Evolutionary conservation across 1,140 invertebrate species (phyloP).

Genomic region (Plectrocnemia conspersa): DNA sequence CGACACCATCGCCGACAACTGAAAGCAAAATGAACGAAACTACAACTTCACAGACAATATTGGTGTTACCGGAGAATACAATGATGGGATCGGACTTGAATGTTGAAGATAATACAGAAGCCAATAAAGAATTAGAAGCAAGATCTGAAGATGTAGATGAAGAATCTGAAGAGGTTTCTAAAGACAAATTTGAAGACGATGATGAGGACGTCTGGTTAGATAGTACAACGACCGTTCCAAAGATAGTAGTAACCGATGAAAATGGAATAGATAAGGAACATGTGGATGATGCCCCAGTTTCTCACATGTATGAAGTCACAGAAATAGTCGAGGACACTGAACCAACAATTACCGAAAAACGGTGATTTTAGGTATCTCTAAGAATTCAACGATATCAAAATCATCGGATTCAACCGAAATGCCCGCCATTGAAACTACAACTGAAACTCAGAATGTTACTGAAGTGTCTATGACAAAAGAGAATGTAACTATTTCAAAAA

Average conservation of each 20-base stretch:
- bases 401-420: background rate
- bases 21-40: conserved; percentile 9
- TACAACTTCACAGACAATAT: conserved; percentile 13
- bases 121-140: conserved; percentile 4
- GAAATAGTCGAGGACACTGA: conserved; percentile 29
- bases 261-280: background rate
- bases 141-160: conserved; percentile 2
- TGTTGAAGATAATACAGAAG: conserved; percentile 1
- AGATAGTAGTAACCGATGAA: background rate
- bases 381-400: conserved; percentile 12
- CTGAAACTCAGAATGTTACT: conserved; percentile 13
- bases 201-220: conserved; percentile 26
- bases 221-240: conserved; percentile 4
- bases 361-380: conserved; percentile 15
- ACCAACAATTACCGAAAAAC: conserved; percentile 18
- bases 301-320: conserved; percentile 30
- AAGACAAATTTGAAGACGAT: conserved; percentile 1
- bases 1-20: conserved; percentile 14
- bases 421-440: background rate
- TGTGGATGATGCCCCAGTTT: background rate
- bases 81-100: conserved; percentile 15
- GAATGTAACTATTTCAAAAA: background rate
- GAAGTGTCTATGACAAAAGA: background rate
- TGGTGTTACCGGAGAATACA: conserved; percentile 28
- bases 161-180: conserved; percentile 4